These are phyloP conservation scores for Epinephelus awoara DNA, from an alignment of 2,797 vertebrate genomes.

Conservation along the genomic window DNA sequence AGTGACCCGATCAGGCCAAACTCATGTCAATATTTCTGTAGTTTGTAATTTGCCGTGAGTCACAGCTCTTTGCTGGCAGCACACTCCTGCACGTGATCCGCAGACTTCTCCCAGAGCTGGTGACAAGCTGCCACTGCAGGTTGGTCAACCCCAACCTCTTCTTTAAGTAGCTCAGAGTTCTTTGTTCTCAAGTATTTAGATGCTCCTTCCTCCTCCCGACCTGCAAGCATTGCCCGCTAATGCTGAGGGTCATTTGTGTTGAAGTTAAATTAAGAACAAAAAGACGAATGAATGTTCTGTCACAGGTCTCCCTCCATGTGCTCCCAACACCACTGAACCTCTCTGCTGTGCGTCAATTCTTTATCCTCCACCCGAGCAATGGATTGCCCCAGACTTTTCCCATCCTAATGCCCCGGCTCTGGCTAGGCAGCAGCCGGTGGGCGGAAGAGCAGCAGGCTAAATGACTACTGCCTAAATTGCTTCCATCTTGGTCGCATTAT, in stretches of 20 bases:
- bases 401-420: constrained; percentile 69
- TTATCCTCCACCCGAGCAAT: constrained; percentile 58
- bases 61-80: constrained; percentile 45
- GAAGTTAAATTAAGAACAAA: constrained; percentile 10
- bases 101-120: constrained; percentile 10
- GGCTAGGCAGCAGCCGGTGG: constrained; percentile 85
- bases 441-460: constrained; percentile 90
- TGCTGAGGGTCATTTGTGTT: constrained; percentile 2
- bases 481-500: constrained; percentile 93
- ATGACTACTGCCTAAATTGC: constrained; percentile 92
- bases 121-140: neutral
- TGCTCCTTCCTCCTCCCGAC: constrained; percentile 35
- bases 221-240: neutral
- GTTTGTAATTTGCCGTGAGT: constrained; percentile 66
- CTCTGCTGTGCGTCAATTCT: constrained; percentile 51
- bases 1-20: too few relatives aligned
- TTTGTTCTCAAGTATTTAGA: constrained; percentile 24
- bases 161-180: constrained; percentile 20
- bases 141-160: constrained; percentile 9
- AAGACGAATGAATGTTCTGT: constrained; percentile 52
- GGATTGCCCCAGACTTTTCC: constrained; percentile 76
- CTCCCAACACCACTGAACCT: constrained; percentile 40
- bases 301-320: constrained; percentile 39
- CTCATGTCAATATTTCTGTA: too few relatives aligned
- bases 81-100: constrained; percentile 43